Base-by-base conservation (phyloP, 2,113 vertebrate species). In the Falco punctatus region DNA sequence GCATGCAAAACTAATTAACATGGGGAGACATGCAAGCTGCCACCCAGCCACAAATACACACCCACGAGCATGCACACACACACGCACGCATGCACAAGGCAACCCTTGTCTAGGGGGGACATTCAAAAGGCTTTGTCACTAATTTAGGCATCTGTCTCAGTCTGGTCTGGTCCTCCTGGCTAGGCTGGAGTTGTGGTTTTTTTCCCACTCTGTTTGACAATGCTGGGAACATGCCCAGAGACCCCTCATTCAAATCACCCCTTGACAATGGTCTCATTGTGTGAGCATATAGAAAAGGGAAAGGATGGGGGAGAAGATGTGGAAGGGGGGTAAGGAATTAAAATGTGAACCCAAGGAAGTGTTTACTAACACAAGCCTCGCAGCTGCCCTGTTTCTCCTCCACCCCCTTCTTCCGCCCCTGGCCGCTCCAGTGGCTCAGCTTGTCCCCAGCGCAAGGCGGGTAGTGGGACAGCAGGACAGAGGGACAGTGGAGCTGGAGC, bases 131-230 rank as follows among this genome's bases (percentile, higher is more conserved):
- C 98, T 99, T 98, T 98, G 98, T 98, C 96, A 97, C 98, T 99
- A 99, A 99, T 99, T 98, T 98, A 98, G 98, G 98, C 99, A 99
- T 99, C 99, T 99, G 99, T 98, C 98, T 98, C 98, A 98, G 99
- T 99, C 98, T 98, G 97, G 98, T 97, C 98, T 98, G 98, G 97
- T 98, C 97, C 98, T 98, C 98, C 98, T 98, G 98, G 97, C 97
- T 98, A 96, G 66, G 94, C 97, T 97, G 95, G 96, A 97, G 96
- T 96, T 94, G 95, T 97, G 92, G 49, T 96, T 97, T 97, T 96
- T 98, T 98, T 98, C 97, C 98, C 98, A 98, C 97, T 98, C 97
- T 98, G 96, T 97, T 72, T 97, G 98, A 98, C 98, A 98, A 98
- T 98, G 98, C 98, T 98, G 98, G 98, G 98, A 98, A 98, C 98